These are phyloP conservation scores for Andrena haemorrhoa DNA, from an alignment of 2,888 invertebrate genomes.

Conservation along the genomic window DNA sequence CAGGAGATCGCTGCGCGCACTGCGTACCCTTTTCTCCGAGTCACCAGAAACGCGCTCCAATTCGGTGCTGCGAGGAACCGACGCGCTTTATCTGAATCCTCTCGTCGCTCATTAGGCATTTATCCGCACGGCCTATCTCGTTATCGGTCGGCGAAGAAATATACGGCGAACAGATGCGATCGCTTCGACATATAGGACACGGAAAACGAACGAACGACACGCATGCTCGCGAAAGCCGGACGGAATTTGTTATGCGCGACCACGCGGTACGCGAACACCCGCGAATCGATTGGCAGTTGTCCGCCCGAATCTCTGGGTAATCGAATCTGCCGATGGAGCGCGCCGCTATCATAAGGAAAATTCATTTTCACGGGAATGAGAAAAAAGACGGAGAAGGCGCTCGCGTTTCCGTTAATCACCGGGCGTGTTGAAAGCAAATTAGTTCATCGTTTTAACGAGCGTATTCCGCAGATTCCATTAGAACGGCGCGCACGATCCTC, in stretches of 20 bases:
- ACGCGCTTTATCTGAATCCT: conserved; percentile 16
- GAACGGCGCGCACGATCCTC: neutral
- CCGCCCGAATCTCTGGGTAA: neutral
- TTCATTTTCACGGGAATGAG: neutral
- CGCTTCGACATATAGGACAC: neutral
- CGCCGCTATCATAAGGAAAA: neutral
- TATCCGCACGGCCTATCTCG: conserved; percentile 13
- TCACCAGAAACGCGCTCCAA: neutral
- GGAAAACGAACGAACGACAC: neutral
- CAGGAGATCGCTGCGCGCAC: neutral
- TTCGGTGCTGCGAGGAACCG: conserved; percentile 8
- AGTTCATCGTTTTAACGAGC: conserved; percentile 23
- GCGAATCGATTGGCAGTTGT: conserved; percentile 9
- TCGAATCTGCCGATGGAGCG: neutral
- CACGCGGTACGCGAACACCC: neutral
- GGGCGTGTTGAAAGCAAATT: conserved; percentile 22
- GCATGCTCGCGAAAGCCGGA: neutral
- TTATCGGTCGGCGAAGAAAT: conserved; percentile 20
- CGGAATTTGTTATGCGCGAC: conserved; percentile 1
- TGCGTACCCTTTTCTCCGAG: neutral
- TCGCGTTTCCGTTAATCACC: conserved; percentile 1
- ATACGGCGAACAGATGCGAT: conserved; percentile 17
- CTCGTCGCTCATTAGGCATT: conserved; percentile 17
- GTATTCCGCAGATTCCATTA: conserved; percentile 3
- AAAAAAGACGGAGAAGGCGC: neutral